phyloP scores from a whole-genome alignment of 2,888 invertebrate genomes.

The Cephus rjabovi region DNA sequence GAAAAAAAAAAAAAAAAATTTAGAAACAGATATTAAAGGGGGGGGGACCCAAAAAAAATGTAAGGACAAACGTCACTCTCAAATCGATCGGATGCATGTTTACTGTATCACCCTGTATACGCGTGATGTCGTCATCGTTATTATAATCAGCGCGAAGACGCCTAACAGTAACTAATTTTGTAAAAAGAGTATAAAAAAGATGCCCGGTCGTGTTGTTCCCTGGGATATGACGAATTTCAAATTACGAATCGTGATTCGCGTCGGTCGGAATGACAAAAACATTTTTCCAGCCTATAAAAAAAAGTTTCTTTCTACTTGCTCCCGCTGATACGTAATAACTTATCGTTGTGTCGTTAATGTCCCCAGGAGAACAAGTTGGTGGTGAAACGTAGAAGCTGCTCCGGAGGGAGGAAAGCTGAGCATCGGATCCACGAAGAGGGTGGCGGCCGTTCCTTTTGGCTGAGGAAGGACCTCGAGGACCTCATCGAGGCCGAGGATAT shows the following conservation, averaged over 20 bases:
- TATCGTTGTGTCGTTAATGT: neutral
- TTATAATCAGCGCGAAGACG: neutral
- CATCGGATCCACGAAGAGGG: slow-evolving; percentile 7
- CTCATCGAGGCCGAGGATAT: slow-evolving; percentile 43
- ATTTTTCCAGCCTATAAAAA: neutral
- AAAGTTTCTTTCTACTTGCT: neutral
- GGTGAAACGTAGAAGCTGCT: slow-evolving; percentile 27
- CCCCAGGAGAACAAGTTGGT: slow-evolving; percentile 36
- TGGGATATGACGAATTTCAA: neutral
- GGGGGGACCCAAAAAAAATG: neutral
- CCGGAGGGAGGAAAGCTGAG: slow-evolving; percentile 14
- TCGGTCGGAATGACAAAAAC: neutral
- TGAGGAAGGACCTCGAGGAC: slow-evolving; percentile 41
- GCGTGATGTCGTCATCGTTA: neutral
- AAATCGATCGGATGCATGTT: no score
- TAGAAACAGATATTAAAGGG: slow-evolving; percentile 26
- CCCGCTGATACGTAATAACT: neutral
- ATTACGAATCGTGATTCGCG: neutral
- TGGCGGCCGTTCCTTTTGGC: slow-evolving; percentile 41
- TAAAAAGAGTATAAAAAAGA: neutral
- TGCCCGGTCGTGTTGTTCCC: neutral
- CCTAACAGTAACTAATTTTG: neutral
- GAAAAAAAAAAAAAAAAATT: neutral
- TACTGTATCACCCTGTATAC: neutral
- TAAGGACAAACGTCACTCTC: neutral